Evolutionary conservation across 2,113 vertebrate genomes (phyloP), one percentile per base, ranked within the genome.

Genomic region (Coreoperca whiteheadi): DNA sequence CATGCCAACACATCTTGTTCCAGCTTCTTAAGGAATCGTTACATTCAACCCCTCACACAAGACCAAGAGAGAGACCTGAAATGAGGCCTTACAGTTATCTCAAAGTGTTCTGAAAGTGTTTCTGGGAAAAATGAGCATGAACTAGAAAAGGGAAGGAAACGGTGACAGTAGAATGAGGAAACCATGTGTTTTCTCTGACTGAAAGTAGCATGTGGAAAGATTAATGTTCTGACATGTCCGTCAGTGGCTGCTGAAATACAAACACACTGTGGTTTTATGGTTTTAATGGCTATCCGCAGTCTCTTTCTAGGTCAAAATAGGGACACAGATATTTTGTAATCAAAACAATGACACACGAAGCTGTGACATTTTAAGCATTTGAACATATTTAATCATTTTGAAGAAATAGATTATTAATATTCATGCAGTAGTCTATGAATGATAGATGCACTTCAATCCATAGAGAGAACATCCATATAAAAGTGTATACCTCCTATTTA

Each of bases 81-180:
- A 82, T 28, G 39, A 79, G 37, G 60, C 37, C 30, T 59, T 59
- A n/a, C 32, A 34, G 25, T 4, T n/a, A 1, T 48, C 23, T 78
- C 9, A 12, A 21, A 25, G 57, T 63, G 70, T 39, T 30, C 41
- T 84, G 68, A 74, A 81, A 79, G 28, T 56, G 43, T 25, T 68
- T 61, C 20, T 28, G 69, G 50, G 71, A 23, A 81, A 89, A 80
- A 6, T 23, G 21, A 63, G 68, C 41, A 1, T 43, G 8, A 41
- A 72, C 25, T 34, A 34, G 60, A 87, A 85, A 86, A 56, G 68
- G 69, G 77, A 89, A 88, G 71, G 85, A 87, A 85, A 72, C 50
- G 32, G 3, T 87, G 37, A 87, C 53, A 51, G 67, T 7, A 59
- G 65, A 84, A 69, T 56, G 77, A 81, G 56, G 84, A 85, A 81